Conservation (phyloP, 2,888 invertebrate species). For the Prenolepis imparis region DNA sequence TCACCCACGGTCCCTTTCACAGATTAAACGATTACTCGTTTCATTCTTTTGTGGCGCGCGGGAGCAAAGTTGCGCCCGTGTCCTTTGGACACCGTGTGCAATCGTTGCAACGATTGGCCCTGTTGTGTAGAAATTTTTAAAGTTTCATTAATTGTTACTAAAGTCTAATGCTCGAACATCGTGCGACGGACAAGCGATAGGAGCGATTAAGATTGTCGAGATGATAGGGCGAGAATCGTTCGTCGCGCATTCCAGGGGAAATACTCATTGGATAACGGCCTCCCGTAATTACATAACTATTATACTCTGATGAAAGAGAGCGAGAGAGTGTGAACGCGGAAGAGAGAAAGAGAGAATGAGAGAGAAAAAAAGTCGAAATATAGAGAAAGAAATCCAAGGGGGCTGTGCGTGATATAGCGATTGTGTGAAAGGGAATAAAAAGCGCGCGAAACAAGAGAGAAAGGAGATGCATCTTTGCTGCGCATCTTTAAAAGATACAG, state of each 20-base stretch:
- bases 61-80: constrained; percentile 9
- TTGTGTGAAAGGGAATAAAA: constrained; percentile 52
- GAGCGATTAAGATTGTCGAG: constrained; percentile 68
- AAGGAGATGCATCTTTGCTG: constrained; percentile 60
- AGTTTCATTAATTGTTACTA: constrained; percentile 84
- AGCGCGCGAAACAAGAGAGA: constrained; percentile 13
- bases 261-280: constrained; percentile 79
- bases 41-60: constrained; percentile 36
- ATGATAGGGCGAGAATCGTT: constrained; percentile 66
- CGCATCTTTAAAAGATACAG: background rate
- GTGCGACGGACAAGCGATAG: constrained; percentile 68
- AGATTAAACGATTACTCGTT: constrained; percentile 29
- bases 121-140: constrained; percentile 84
- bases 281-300: constrained; percentile 79
- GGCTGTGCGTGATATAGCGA: constrained; percentile 69
- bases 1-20: constrained; percentile 52
- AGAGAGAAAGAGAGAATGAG: constrained; percentile 40
- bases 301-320: constrained; percentile 76
- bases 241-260: constrained; percentile 72
- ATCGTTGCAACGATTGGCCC: constrained; percentile 76
- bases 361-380: constrained; percentile 54
- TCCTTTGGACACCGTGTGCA: constrained; percentile 81
- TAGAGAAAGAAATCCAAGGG: constrained; percentile 50
- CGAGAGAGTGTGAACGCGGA: constrained; percentile 36
- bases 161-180: constrained; percentile 78